phyloP scores from a whole-genome alignment of 2,888 invertebrate species.

The Standfussiana lucernea region DNA sequence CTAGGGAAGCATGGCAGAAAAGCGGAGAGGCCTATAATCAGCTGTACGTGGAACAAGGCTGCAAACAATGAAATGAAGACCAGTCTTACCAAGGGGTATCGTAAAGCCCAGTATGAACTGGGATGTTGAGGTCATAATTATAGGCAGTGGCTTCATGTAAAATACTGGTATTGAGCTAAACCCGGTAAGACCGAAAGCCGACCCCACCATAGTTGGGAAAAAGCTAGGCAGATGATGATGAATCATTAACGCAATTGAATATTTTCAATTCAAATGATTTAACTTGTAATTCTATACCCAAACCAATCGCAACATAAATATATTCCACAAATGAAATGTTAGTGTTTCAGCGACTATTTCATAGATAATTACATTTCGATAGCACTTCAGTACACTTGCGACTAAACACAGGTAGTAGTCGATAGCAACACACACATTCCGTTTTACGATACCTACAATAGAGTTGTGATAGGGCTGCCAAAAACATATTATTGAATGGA shows the following conservation, averaged over 20 bases:
- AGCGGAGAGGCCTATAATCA: background rate
- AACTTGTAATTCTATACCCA: background rate
- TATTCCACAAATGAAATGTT: constrained; percentile 15
- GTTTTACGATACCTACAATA: constrained; percentile 48
- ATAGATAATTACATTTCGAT: constrained; percentile 54
- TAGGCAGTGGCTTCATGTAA: no score
- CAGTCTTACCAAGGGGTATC: no score
- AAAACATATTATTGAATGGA: background rate
- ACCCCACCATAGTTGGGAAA: no score
- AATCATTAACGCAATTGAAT: background rate
- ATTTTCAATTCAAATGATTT: background rate
- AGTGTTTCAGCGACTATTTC: constrained; percentile 36
- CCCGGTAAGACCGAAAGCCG: no score
- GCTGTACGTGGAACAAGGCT: background rate
- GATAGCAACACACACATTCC: constrained; percentile 47
- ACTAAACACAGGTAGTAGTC: constrained; percentile 49
- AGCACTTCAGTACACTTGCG: constrained; percentile 55
- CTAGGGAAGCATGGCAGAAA: background rate
- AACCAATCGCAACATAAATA: constrained; percentile 13
- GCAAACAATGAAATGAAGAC: background rate
- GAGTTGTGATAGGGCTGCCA: constrained; percentile 45
- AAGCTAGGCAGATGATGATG: no score
- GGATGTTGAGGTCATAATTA: no score
- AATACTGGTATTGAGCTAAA: no score
- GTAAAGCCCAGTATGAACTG: no score